A percentile compares a stretch with the other conserved stretches of the same genome.
Conservation (phyloP, 2,888 invertebrate genomes). For the Pycnomerus fuliginosus region DNA sequence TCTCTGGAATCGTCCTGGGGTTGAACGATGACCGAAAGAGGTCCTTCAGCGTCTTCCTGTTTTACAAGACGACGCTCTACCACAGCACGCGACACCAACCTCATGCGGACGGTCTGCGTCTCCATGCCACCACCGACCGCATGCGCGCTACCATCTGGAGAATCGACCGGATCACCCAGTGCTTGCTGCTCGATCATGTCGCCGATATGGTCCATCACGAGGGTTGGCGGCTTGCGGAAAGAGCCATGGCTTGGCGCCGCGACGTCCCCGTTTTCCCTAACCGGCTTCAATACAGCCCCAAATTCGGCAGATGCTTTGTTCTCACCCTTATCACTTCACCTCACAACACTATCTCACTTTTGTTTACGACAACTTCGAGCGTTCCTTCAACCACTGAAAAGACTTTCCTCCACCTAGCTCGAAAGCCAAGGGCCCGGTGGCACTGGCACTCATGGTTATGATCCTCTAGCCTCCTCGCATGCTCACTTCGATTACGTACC, state of each 20-base stretch:
- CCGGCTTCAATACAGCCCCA: conserved; percentile 1
- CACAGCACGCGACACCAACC: conserved; percentile 52
- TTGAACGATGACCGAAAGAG: conserved; percentile 60
- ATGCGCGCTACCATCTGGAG: conserved; percentile 53
- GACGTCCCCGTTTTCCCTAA: conserved; percentile 8
- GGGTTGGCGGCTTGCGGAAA: conserved; percentile 29
- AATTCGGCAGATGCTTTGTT: conserved; percentile 5
- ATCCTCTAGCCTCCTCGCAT: conserved; percentile 37
- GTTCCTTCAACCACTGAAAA: conserved; percentile 32
- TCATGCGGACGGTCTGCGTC: conserved; percentile 52
- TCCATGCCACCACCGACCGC: conserved; percentile 49
- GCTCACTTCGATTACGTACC: conserved; percentile 40
- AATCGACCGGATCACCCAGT: conserved; percentile 57
- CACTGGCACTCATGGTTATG: conserved; percentile 34
- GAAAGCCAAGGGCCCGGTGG: conserved; percentile 30
- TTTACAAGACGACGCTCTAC: conserved; percentile 52
- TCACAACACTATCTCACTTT: conserved; percentile 28
- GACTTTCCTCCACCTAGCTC: conserved; percentile 18
- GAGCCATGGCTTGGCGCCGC: conserved; percentile 23
- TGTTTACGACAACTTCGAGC: conserved; percentile 44
- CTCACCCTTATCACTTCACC: not conserved
- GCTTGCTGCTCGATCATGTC: conserved; percentile 62
- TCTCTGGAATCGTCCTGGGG: conserved; percentile 61
- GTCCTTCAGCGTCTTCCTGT: conserved; percentile 54
- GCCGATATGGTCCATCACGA: conserved; percentile 60